Base-by-base conservation (phyloP, 2,113 vertebrate species). In the Oenanthe melanoleuca region DNA sequence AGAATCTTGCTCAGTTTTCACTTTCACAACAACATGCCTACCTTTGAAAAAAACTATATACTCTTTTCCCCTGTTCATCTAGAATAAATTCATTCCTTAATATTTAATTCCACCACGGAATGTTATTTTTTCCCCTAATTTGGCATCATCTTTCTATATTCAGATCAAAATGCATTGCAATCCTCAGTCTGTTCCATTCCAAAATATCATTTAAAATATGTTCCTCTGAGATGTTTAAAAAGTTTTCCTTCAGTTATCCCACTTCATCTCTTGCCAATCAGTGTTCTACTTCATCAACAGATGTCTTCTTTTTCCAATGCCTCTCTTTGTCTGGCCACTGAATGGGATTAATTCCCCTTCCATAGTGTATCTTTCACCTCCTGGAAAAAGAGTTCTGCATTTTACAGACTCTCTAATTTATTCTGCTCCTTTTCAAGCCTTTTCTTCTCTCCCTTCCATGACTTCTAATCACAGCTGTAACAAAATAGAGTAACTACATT, bases 181-280 rank as follows among this genome's bases (percentile, higher is more conserved):
- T 84, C 40, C 71, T 81, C 50, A 70, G 26, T 64, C 40, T 56
- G 44, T 78, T 86, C 69, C 65, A n/a, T 78, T 91, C 66, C 92
- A 93, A 89, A 79, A 67, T 64, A 80, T 63, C 1, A 82, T 60
- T 94, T 95, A 80, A 96, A 92, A 69, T 94, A 86, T 42, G 33
- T 57, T 80, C 74, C 79, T 88, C 45, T 81, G 26, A 50, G 34
- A 94, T 82, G 34, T 56, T 82, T 82, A 64, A 93, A 60, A 83
- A 44, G 65, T 91, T 70, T 93, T 93, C 75, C 86, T 93, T 59
- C 63, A 86, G 55, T 63, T 73, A 40, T 84, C 66, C 59, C 75
- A 94, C 77, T 91, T 94, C 34, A 83, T 96, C 66, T 92, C 73
- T 93, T 97, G 86, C 86, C 95, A 93, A 85, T 89, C 70, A 85